phyloP scores from a whole-genome alignment of 1,140 invertebrate species.

The Belonocnema kinseyi region DNA sequence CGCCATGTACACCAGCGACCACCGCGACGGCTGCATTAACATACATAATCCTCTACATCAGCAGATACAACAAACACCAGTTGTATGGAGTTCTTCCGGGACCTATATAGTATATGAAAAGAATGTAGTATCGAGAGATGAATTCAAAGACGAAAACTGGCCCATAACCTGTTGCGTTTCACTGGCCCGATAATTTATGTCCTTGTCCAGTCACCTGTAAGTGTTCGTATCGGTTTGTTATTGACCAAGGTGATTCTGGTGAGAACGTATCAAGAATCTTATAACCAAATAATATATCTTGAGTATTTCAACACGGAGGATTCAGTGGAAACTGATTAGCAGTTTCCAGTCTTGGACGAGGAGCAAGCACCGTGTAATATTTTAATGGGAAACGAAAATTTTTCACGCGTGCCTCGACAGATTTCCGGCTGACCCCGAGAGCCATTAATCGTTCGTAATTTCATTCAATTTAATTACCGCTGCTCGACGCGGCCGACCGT shows the following conservation, averaged over 20 bases:
- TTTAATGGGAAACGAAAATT: not conserved
- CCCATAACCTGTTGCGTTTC: too few species aligned
- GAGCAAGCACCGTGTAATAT: not conserved
- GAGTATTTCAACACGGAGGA: too few species aligned
- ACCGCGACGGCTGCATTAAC: slow-evolving; percentile 61
- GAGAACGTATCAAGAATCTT: too few species aligned
- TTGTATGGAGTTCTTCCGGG: not conserved
- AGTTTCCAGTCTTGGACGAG: too few species aligned
- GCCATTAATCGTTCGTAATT: slow-evolving; percentile 69
- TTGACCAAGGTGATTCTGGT: too few species aligned
- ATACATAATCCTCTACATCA: slow-evolving; percentile 53
- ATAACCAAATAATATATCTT: too few species aligned
- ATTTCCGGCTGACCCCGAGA: slow-evolving; percentile 40
- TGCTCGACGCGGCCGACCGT: slow-evolving; percentile 5
- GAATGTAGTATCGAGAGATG: too few species aligned
- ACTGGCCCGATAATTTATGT: too few species aligned
- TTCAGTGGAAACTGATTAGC: too few species aligned
- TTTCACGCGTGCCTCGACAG: slow-evolving; percentile 47
- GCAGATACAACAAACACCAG: not conserved
- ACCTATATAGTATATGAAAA: slow-evolving; percentile 33
- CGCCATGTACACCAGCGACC: slow-evolving; percentile 53
- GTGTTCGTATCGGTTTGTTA: too few species aligned
- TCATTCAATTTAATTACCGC: slow-evolving; percentile 69
- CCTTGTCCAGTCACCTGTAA: too few species aligned
- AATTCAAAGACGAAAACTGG: too few species aligned